Base-by-base conservation (phyloP, 2,888 invertebrate species). In the Xanthostigma xanthostigma region DNA sequence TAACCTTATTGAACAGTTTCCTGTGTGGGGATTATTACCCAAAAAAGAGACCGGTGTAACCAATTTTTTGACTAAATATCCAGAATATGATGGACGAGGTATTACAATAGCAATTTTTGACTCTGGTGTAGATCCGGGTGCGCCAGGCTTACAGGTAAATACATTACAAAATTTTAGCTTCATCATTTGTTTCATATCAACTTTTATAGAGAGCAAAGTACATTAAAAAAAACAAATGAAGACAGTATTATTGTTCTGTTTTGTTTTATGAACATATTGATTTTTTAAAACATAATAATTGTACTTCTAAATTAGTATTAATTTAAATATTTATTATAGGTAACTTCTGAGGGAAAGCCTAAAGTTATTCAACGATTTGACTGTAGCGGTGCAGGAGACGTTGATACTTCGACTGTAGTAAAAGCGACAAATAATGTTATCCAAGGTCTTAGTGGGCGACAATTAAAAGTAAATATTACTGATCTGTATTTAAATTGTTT, bases 81-180 rank as follows among this genome's bases (percentile, higher is more conserved):
- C 93, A 1, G 75, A 80, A 48, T 93, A 83, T 64, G 94, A 98
- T 76, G 97, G 97, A 39, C 77, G 91, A 60, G 87, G 84, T 59
- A 84, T 90, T 46, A 73, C 87, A 55, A 94, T 98, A 64, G 97
- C 95, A 41, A 88, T 98, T 64, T 84, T 97, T 58, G 98, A 98
- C 71, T 95, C 96, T 3, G 97, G 97, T 9, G 90, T 98, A 48
- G 97, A 98, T 74, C 96, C 97, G 27, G 91, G 90, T 43, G 94
- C 94, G 9, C 80, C 86, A 53, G 97, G 97, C 53, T 76, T 98
- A 58, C 83, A 90, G 83, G 96, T 90, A 74, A 64, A 61, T 66
- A 68, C 64, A 58, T 39, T 68, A 69, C 27, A 27, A 6, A 17
- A 64, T 68, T 66, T 64, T 27, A 27, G 27, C 27, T 27, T 27